Evolutionary conservation across 2,797 vertebrate genomes (phyloP), one percentile per base, ranked within the genome.

Genomic region (Falco naumanni): DNA sequence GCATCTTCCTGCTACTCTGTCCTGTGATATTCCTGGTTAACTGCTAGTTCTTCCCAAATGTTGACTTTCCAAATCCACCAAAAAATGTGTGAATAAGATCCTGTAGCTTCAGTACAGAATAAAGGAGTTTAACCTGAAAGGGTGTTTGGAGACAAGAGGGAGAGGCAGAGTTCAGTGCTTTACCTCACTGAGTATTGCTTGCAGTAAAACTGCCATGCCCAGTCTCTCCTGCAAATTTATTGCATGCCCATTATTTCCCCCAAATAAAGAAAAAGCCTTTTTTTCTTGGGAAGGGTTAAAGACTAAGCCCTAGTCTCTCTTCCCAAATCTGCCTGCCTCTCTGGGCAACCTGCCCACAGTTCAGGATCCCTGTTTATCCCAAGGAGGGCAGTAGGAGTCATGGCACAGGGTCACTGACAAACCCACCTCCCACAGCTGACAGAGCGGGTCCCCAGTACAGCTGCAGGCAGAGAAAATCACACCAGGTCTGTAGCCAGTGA

Each of bases 361-460:
- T 80, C 43, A 77, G 80, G 56, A 70, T 77, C 84, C 16, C 59
- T 63, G 20, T 74, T 85, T 75, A 81, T 75, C 19, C 70, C 56
- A 74, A 43, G 43, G 48, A 90, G 8, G 26, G 29, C 20, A 1
- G 51, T 34, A 51, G 60, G 76, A 78, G 21, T 45, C 61, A 6
- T 0, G 5, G 33, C 0, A 0, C 0, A 1, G 65, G 17, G 39
- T 16, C 21, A 1, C 54, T 83, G 66, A 71, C 0, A 0, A 90
- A 25, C 76, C 56, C 72, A 39, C 26, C 28, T 22, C 19, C 29
- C 19, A 13, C 41, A 34, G 33, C 66, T n/a, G 39, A 16, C 61
- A 60, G 48, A 28, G 53, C 2, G 3, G 34, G 15, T 56, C 13
- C 17, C 25, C 8, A 18, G 16, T 16, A 45, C 47, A 80, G 33